Percentiles rank a stretch among this genome's conserved stretches.
Evolutionary conservation across 2,888 invertebrate species (phyloP).

Genomic region (Euspilapteryx auroguttella): DNA sequence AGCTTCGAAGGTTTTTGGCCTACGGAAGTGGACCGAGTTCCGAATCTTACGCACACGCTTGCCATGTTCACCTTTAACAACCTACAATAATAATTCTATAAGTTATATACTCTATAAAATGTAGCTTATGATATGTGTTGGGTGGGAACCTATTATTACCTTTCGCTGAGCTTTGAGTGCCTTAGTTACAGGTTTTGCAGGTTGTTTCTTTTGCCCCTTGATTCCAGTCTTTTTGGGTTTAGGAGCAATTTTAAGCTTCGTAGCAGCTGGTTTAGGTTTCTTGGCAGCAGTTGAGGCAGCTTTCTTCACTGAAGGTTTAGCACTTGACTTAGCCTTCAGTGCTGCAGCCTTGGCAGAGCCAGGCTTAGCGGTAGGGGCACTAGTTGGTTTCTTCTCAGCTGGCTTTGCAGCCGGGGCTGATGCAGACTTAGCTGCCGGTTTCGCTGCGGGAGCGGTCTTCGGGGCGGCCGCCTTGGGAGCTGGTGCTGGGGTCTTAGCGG

Average conservation of each 20-base stretch:
- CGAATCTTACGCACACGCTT: conserved; percentile 88
- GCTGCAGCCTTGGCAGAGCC: conserved; percentile 56
- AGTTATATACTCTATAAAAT: too few relatives aligned
- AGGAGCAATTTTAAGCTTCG: conserved; percentile 52
- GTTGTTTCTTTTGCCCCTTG: conserved; percentile 55
- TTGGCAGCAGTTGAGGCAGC: conserved; percentile 47
- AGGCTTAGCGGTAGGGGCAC: conserved; percentile 46
- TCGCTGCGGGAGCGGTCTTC: conserved; percentile 29
- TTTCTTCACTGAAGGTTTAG: conserved; percentile 53
- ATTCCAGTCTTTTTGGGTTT: conserved; percentile 60
- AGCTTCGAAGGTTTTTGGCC: conserved; percentile 91
- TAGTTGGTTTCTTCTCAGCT: conserved; percentile 41
- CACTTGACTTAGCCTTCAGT: conserved; percentile 49
- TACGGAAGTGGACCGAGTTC: conserved; percentile 93
- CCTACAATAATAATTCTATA: conserved; percentile 43
- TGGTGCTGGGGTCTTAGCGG: conserved; percentile 39
- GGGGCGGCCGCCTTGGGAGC: conserved; percentile 55
- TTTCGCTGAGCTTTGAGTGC: conserved; percentile 86
- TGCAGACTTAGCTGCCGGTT: conserved; percentile 17
- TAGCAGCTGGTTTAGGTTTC: conserved; percentile 51
- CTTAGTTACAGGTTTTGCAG: conserved; percentile 65
- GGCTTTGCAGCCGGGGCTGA: conserved; percentile 21
- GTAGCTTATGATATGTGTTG: too few relatives aligned
- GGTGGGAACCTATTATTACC: too few relatives aligned
- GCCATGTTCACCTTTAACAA: conserved; percentile 89